Conservation (phyloP, 2,113 vertebrate genomes). For the Oxygymnocypris stewartii region DNA sequence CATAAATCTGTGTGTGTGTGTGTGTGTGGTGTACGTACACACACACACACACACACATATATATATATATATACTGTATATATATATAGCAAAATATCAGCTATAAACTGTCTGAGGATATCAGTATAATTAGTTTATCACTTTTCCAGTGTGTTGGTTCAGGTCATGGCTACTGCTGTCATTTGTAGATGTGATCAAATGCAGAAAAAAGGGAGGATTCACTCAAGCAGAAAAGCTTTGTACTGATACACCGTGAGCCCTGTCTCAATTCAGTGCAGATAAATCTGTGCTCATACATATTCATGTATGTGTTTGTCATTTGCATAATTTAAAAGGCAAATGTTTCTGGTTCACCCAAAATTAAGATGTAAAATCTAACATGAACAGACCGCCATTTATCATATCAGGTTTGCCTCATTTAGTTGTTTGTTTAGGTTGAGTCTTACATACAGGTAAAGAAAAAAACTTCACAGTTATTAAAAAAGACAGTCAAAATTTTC, state of each 20-base stretch:
- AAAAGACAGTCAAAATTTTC: not conserved
- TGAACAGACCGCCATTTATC: not conserved
- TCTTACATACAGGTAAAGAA: not conserved
- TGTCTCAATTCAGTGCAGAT: slow-evolving; percentile 10
- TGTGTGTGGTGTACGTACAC: too few species aligned
- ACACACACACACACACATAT: not conserved
- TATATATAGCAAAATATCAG: not conserved
- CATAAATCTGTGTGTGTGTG: not conserved
- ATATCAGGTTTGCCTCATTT: not conserved
- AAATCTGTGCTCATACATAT: slow-evolving; percentile 28
- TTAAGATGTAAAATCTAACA: not conserved
- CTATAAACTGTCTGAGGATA: not conserved
- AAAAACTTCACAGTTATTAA: not conserved
- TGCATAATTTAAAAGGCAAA: slow-evolving; percentile 41
- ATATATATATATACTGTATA: too few species aligned
- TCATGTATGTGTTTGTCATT: slow-evolving; percentile 25
- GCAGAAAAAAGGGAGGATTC: not conserved
- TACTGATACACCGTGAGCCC: slow-evolving; percentile 5
- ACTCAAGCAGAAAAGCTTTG: slow-evolving; percentile 29
- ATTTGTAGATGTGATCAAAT: not conserved
- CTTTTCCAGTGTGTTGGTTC: not conserved
- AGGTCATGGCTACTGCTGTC: not conserved
- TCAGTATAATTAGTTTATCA: not conserved
- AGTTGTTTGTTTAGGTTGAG: not conserved
- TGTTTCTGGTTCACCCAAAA: not conserved